Conservation (phyloP, 2,888 invertebrate species). For the Leptinotarsa tumamoca region DNA sequence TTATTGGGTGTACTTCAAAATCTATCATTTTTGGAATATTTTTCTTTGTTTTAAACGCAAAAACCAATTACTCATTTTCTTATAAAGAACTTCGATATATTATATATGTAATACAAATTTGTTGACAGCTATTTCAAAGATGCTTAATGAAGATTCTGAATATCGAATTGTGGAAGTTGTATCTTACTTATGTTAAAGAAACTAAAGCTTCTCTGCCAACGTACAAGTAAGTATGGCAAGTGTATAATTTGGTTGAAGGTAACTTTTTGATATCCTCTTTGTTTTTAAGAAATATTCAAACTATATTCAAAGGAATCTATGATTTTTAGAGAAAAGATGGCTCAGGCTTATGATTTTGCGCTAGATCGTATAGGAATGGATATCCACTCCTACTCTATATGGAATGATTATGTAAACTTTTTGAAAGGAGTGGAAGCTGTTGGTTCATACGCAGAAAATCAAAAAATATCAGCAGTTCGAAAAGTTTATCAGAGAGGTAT, state of each 20-base stretch:
- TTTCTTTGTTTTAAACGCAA: slow-evolving; percentile 19
- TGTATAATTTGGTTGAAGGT: background rate
- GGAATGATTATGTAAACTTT: slow-evolving; percentile 98
- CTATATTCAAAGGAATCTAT: background rate
- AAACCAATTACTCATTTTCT: background rate
- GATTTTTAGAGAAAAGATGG: slow-evolving; percentile 93
- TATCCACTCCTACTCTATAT: slow-evolving; percentile 94
- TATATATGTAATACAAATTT: slow-evolving; percentile 52
- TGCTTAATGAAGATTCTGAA: slow-evolving; percentile 98
- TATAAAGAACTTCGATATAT: background rate
- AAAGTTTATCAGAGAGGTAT: slow-evolving; percentile 97
- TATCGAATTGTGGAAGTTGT: slow-evolving; percentile 98
- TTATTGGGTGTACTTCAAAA: background rate
- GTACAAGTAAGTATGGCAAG: slow-evolving; percentile 81
- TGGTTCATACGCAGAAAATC: slow-evolving; percentile 99
- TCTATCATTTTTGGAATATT: slow-evolving; percentile 11
- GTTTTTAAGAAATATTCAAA: background rate
- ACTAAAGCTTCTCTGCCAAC: slow-evolving; percentile 93
- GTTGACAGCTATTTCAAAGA: slow-evolving; percentile 90
- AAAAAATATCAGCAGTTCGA: slow-evolving; percentile 97
- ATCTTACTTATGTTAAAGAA: slow-evolving; percentile 97
- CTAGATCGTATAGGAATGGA: slow-evolving; percentile 99
- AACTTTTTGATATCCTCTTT: no score
- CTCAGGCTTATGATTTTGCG: slow-evolving; percentile 99
- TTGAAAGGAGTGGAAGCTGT: slow-evolving; percentile 96